Conservation (phyloP, 2,797 vertebrate species). For the Avahi laniger region DNA sequence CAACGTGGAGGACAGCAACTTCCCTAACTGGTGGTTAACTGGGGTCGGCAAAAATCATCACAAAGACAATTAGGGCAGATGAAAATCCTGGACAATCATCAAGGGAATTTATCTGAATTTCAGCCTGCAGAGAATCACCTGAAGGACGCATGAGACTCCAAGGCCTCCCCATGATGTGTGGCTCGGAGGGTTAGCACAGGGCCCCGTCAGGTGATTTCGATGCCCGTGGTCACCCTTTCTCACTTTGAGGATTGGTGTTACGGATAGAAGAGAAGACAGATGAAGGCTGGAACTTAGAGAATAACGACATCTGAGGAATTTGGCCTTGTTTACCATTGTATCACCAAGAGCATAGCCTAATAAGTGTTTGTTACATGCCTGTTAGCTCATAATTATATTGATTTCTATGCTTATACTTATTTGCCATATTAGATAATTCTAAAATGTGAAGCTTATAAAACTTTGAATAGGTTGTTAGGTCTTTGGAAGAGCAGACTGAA, state of each 20-base stretch:
- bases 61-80: not conserved
- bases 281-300: not conserved
- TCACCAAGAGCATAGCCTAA: not conserved
- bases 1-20: not conserved
- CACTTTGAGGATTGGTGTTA: not conserved
- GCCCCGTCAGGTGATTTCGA: not conserved
- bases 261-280: not conserved
- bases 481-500: not conserved
- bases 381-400: not conserved
- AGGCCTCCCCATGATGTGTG: not conserved
- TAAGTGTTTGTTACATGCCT: not conserved
- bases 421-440: not conserved
- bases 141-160: not conserved
- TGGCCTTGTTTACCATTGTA: not conserved
- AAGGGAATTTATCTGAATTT: not conserved
- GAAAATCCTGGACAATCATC: not conserved
- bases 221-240: not conserved
- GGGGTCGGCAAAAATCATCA: not conserved
- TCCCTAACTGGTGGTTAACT: not conserved
- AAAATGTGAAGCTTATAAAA: not conserved
- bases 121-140: not conserved
- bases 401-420: not conserved
- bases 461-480: not conserved
- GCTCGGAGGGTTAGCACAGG: not conserved
- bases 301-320: not conserved